These are phyloP conservation scores for Julus scandinavius DNA, from an alignment of 2,888 invertebrate genomes.

Conservation along the genomic window DNA sequence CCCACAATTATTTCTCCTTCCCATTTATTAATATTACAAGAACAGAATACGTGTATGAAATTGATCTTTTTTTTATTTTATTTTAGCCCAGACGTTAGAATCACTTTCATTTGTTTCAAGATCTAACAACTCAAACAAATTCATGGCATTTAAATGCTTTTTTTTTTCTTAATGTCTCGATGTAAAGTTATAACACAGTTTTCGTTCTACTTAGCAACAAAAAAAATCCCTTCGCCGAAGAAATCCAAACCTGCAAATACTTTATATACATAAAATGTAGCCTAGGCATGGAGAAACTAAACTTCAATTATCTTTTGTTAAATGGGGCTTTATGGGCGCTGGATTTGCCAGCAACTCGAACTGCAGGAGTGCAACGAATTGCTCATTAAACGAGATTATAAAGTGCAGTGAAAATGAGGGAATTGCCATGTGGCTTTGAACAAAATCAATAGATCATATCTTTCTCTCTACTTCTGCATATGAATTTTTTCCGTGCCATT, in stretches of 20 bases:
- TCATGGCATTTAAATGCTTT: constrained; percentile 34
- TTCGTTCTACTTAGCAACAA: constrained; percentile 23
- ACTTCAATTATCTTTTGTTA: constrained; percentile 42
- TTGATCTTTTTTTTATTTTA: background rate
- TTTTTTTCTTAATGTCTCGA: background rate
- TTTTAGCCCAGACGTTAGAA: background rate
- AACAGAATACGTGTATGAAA: background rate
- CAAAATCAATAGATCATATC: constrained; percentile 42
- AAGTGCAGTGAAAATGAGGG: constrained; percentile 39
- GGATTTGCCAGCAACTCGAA: background rate
- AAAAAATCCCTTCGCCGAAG: background rate
- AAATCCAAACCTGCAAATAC: background rate
- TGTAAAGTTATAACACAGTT: constrained; percentile 29
- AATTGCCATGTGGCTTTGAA: constrained; percentile 39
- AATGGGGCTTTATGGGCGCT: constrained; percentile 21
- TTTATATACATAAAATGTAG: background rate
- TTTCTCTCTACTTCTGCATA: background rate
- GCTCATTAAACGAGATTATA: constrained; percentile 42
- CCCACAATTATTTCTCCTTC: constrained; percentile 35
- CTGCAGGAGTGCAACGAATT: constrained; percentile 39
- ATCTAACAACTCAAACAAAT: constrained; percentile 20
- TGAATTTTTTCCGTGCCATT: constrained; percentile 24
- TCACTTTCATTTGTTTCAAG: constrained; percentile 29
- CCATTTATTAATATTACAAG: constrained; percentile 17
- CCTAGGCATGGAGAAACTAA: background rate